Percentiles rank a stretch among this genome's conserved stretches.
phyloP scores from a whole-genome alignment of 2,797 vertebrate genomes.

The Silurus aristotelis region DNA sequence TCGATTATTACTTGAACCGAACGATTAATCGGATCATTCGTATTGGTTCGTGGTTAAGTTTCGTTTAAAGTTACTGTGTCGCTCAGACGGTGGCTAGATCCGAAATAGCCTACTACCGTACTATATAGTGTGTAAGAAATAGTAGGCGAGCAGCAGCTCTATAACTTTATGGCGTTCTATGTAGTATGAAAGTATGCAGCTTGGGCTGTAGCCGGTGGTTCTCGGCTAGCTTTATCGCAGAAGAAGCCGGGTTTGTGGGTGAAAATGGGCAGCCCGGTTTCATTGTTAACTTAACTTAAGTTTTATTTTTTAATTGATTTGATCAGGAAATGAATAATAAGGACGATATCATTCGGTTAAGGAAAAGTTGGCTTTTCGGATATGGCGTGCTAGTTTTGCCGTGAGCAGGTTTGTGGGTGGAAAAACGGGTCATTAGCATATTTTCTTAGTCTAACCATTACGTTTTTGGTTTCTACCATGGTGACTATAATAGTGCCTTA shows the following conservation, averaged over 20 bases:
- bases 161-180: background rate
- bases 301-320: no score
- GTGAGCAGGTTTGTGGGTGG: background rate
- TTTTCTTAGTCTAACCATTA: background rate
- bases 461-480: background rate
- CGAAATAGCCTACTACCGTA: conserved; percentile 18
- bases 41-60: background rate
- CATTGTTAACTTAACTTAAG: background rate
- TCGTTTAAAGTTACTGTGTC: conserved; percentile 12
- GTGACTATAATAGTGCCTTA: background rate
- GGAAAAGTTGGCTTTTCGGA: background rate
- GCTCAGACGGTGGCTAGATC: background rate
- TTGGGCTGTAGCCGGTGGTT: conserved; percentile 28
- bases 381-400: background rate
- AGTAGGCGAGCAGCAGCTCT: conserved; percentile 63
- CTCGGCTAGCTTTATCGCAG: conserved; percentile 8
- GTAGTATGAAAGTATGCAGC: conserved; percentile 10
- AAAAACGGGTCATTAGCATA: background rate
- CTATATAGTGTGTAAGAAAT: conserved; percentile 36
- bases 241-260: conserved; percentile 56
- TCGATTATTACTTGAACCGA: background rate
- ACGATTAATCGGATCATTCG: background rate
- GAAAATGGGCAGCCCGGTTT: background rate
- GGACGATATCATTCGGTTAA: background rate
- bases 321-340: background rate